These are phyloP conservation scores for Coelopa pilipes DNA, from an alignment of 2,888 invertebrate species.

Conservation along the genomic window DNA sequence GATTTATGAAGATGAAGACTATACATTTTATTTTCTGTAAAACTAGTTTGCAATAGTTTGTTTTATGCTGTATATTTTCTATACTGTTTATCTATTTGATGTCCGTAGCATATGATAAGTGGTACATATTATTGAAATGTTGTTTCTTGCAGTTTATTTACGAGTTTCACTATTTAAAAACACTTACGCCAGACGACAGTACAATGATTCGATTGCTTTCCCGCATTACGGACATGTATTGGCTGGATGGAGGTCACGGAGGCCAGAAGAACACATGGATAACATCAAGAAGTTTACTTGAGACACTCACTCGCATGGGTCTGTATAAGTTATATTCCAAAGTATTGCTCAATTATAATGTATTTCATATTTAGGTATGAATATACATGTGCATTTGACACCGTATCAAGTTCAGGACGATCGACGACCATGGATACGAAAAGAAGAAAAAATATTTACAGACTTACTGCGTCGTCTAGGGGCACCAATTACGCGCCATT, in stretches of 20 bases:
- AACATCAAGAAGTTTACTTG: slow-evolving; percentile 78
- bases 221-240: slow-evolving; percentile 81
- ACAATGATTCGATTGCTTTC: slow-evolving; percentile 75
- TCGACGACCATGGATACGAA: slow-evolving; percentile 83
- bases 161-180: slow-evolving; percentile 82
- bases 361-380: slow-evolving; percentile 70
- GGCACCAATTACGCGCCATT: slow-evolving; percentile 72
- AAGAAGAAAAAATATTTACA: slow-evolving; percentile 83
- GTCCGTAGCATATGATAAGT: too few relatives aligned
- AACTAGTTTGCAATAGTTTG: neutral
- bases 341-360: neutral
- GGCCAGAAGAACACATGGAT: slow-evolving; percentile 91
- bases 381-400: slow-evolving; percentile 83
- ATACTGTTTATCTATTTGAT: slow-evolving; percentile 74
- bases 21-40: neutral
- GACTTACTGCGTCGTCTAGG: slow-evolving; percentile 74
- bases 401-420: slow-evolving; percentile 90
- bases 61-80: neutral
- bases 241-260: slow-evolving; percentile 93
- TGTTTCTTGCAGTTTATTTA: slow-evolving; percentile 76
- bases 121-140: too few relatives aligned
- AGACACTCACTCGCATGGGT: slow-evolving; percentile 79
- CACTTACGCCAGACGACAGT: slow-evolving; percentile 73
- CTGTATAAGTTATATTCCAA: neutral
- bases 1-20: neutral